Percentiles rank a stretch among this genome's conserved stretches.
Evolutionary conservation across 2,113 vertebrate genomes (phyloP).

Genomic region (Hemiscyllium ocellatum): DNA sequence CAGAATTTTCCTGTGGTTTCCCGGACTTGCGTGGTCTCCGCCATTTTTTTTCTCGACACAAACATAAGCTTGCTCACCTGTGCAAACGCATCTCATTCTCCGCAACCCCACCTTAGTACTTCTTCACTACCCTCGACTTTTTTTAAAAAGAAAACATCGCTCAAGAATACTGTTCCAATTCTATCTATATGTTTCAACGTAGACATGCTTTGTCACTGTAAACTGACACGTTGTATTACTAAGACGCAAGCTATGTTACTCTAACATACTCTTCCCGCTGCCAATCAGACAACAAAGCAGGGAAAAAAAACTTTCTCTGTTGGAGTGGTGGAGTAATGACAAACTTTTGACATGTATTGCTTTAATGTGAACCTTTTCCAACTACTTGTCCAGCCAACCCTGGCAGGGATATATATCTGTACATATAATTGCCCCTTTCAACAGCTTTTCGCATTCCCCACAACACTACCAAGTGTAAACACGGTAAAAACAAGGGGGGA

Average conservation of each 20-base stretch:
- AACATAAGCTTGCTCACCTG: slow-evolving; percentile 23
- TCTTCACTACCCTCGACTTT: background rate
- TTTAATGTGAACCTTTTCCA: background rate
- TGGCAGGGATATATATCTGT: background rate
- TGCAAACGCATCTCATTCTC: background rate
- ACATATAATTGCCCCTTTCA: background rate
- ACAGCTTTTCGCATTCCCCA: background rate
- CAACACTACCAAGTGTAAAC: background rate
- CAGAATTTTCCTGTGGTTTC: background rate
- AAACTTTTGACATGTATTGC: background rate
- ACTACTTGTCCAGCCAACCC: background rate
- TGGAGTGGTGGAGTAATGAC: background rate
- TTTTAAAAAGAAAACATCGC: background rate
- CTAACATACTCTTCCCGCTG: background rate
- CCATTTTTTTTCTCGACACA: slow-evolving; percentile 5
- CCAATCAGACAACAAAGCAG: background rate
- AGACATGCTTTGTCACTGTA: background rate
- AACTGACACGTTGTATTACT: background rate
- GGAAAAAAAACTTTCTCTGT: background rate
- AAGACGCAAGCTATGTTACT: background rate
- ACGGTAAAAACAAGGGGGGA: background rate
- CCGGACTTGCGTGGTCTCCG: background rate
- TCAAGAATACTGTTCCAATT: background rate
- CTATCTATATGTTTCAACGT: background rate
- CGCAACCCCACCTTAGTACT: background rate